phyloP scores from a whole-genome alignment of 2,113 vertebrate genomes.

The Eolophus roseicapilla region DNA sequence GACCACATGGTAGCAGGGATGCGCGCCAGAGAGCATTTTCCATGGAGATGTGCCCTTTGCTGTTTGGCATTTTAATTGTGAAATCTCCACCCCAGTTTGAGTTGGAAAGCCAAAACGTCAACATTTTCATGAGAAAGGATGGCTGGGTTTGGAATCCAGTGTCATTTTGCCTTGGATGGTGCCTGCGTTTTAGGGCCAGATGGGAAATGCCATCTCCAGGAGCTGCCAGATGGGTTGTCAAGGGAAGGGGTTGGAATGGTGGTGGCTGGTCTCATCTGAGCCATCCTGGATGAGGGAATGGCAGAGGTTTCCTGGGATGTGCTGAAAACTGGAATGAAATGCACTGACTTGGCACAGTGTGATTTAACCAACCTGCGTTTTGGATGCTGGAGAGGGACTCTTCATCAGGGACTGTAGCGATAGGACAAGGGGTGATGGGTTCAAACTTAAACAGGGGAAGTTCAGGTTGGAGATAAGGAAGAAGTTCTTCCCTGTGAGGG shows the following conservation, averaged over 20 bases:
- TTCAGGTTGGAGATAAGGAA: no score
- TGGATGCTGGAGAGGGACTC: no score
- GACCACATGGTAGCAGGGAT: neutral
- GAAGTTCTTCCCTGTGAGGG: no score
- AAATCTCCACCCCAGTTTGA: neutral
- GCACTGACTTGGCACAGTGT: rapidly evolving
- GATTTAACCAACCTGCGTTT: neutral
- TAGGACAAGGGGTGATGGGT: no score
- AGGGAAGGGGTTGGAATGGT: neutral
- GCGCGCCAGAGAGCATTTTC: neutral
- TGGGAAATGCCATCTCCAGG: neutral
- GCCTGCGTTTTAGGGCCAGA: neutral
- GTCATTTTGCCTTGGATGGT: neutral
- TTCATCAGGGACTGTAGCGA: no score
- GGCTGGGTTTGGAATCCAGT: neutral
- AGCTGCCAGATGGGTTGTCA: neutral
- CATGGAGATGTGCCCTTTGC: neutral
- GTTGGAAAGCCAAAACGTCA: neutral
- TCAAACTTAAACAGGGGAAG: no score
- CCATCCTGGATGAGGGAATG: rapidly evolving
- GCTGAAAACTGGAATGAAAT: neutral
- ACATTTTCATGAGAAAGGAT: neutral
- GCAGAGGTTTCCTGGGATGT: neutral
- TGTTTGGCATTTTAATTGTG: neutral
- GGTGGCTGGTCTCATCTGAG: neutral